Percentiles rank a stretch among this genome's conserved stretches.
These are phyloP conservation scores for Agonum fuliginosum DNA, from an alignment of 2,888 invertebrate species.

Conservation along the genomic window DNA sequence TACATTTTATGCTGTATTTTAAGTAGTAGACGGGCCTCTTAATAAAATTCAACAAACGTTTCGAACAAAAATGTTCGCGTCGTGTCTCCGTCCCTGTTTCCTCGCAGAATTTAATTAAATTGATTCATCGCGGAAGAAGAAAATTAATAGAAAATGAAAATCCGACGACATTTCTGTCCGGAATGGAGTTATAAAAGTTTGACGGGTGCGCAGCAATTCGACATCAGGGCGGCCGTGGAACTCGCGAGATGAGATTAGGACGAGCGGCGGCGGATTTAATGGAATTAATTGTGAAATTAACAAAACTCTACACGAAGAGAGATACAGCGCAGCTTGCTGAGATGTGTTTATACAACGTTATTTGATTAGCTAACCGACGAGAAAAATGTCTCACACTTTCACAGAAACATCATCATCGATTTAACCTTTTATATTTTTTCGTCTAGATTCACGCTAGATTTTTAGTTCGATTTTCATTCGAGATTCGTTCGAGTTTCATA, in stretches of 20 bases:
- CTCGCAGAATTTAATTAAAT: slow-evolving; percentile 55
- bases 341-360: slow-evolving; percentile 34
- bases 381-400: no score
- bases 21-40: no score
- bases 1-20: no score
- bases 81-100: no score
- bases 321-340: not conserved
- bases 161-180: slow-evolving; percentile 65
- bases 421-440: no score
- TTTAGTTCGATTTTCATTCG: no score
- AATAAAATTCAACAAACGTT: no score
- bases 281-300: slow-evolving; percentile 60
- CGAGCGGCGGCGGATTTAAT: slow-evolving; percentile 55
- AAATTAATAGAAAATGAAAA: slow-evolving; percentile 68
- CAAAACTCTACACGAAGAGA: slow-evolving; percentile 48
- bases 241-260: slow-evolving; percentile 51
- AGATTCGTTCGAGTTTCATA: no score
- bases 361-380: slow-evolving; percentile 42
- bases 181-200: slow-evolving; percentile 68
- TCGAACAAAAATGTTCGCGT: not conserved
- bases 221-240: not conserved
- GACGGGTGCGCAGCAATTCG: slow-evolving; percentile 62
- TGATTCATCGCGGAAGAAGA: slow-evolving; percentile 61
- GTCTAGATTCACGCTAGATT: no score
- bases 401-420: no score